Base-by-base conservation (phyloP, 2,888 invertebrate species). In the Lordiphosa fenestrarum region DNA sequence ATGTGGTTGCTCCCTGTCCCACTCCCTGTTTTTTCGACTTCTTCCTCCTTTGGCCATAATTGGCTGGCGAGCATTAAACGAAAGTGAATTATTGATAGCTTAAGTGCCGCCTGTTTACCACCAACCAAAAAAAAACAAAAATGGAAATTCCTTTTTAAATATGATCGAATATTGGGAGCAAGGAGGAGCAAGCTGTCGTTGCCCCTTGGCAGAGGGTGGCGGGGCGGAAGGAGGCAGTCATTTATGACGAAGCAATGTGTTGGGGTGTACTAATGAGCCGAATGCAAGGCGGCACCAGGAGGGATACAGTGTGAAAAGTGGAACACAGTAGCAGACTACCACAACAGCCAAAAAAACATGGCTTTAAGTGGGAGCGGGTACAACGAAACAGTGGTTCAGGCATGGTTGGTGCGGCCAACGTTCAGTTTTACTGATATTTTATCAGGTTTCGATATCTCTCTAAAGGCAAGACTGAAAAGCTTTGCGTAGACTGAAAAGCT, bases 21-120 rank as follows among this genome's bases (percentile, higher is more conserved):
- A 6, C 6, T 25, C 6, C 25, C 6, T 6, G 6, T 25, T 25
- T 25, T 19, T 19, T 19, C 4, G 19, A 19, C 19, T 19, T 13
- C 4, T 44, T 23, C 36, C 37, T 15, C 15, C 15, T 59, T 25
- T 49, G 23, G 41, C 52, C 42, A 57, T 75, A 75, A 83, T 80
- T 83, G 81, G 80, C 62, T 71, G 61, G 37, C 54, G 58, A 40
- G 60, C 57, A 67, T 80, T 83, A 75, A 65, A 69, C 68, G 47
- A 57, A 69, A 75, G 76, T 83, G 84, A 83, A 83, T 83, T 83
- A 76, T 76, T 83, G 84, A 83, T 83, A 54, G 76, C 84, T 76
- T 72, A 66, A 54, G 61, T 25, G 40, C 25, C 9, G 9, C 15
- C 13, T 25, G 44, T 44, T 30, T 39, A 49, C 64, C 54, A 49